These are phyloP conservation scores for Muscina levida DNA, from an alignment of 2,888 invertebrate genomes.

Conservation along the genomic window DNA sequence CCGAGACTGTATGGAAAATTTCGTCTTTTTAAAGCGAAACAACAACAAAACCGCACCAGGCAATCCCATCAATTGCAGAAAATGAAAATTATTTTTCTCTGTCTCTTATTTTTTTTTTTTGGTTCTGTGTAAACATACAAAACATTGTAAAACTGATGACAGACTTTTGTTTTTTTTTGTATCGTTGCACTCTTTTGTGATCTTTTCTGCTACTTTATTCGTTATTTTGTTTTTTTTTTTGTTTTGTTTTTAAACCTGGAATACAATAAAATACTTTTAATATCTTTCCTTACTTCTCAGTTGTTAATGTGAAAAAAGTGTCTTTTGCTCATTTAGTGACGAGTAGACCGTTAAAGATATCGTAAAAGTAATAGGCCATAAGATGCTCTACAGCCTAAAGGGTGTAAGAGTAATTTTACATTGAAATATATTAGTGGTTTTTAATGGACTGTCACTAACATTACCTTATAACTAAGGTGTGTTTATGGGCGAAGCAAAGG, in stretches of 20 bases:
- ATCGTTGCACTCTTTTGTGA: slow-evolving; percentile 3
- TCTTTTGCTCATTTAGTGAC: too few relatives aligned
- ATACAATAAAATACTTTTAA: not conserved
- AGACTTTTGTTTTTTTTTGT: too few relatives aligned
- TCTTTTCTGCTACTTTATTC: not conserved
- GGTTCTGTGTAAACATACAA: slow-evolving; percentile 34
- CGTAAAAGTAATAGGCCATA: too few relatives aligned
- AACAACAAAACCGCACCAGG: too few relatives aligned
- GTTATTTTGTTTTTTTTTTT: not conserved
- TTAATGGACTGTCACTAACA: too few relatives aligned
- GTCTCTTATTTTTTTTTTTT: slow-evolving; percentile 8
- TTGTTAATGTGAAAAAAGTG: not conserved
- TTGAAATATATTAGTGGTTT: too few relatives aligned
- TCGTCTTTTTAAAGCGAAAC: too few relatives aligned
- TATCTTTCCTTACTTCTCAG: not conserved
- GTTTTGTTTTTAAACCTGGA: not conserved
- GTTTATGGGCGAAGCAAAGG: too few relatives aligned
- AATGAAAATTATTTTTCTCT: slow-evolving; percentile 18
- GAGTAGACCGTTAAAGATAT: too few relatives aligned
- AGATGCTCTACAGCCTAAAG: too few relatives aligned
- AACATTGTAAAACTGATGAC: slow-evolving; percentile 18
- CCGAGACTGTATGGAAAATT: not conserved
- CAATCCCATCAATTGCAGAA: slow-evolving; percentile 6
- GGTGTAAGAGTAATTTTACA: too few relatives aligned
- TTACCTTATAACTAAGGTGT: too few relatives aligned